phyloP scores from a whole-genome alignment of 37 sponge, comb jelly and placozoan genomes.

The Aphrocallistes beatrix region DNA sequence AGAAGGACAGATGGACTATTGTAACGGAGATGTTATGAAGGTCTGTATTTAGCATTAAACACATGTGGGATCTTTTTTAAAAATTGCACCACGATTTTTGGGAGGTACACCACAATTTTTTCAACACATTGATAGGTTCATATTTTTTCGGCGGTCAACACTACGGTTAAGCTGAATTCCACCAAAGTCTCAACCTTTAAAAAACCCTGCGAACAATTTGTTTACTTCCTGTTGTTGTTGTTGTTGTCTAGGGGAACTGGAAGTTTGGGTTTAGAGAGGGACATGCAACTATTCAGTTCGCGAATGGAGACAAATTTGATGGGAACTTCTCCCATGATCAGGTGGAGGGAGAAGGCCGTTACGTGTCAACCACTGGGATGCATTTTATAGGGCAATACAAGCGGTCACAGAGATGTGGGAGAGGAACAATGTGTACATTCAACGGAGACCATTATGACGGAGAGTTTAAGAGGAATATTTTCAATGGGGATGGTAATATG shows the following conservation, averaged over 20 bases:
- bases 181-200: no score
- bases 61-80: no score
- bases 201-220: no score
- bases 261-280: constrained; percentile 28
- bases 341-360: constrained; percentile 59
- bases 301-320: constrained; percentile 68
- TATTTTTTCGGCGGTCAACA: no score
- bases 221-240: no score
- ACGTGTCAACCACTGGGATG: constrained; percentile 10
- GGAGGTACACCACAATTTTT: no score
- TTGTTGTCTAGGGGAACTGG: background rate
- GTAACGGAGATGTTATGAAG: background rate
- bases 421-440: constrained; percentile 25
- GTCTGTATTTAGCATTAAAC: no score
- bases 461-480: constrained; percentile 41
- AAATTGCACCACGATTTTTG: no score
- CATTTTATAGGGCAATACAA: background rate
- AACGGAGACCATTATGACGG: constrained; percentile 59
- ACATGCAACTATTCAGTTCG: constrained; percentile 36
- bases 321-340: constrained; percentile 54
- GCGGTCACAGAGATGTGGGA: constrained; percentile 3
- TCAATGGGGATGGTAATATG: background rate
- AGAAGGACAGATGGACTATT: background rate
- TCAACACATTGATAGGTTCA: no score
- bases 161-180: no score